Conservation (phyloP, 2,113 vertebrate species). For the Salvelinus fontinalis region DNA sequence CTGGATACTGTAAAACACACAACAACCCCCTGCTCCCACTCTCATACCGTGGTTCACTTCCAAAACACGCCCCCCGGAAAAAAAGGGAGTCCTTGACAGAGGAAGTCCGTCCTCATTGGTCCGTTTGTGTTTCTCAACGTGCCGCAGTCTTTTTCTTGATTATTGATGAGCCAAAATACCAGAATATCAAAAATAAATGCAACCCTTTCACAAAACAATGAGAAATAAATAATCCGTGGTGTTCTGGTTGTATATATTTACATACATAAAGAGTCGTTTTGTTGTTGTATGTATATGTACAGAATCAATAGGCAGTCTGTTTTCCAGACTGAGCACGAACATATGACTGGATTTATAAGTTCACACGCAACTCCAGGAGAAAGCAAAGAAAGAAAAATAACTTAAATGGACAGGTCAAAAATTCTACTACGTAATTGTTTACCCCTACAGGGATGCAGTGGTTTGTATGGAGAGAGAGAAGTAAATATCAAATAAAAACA, state of each 20-base stretch:
- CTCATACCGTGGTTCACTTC: constrained; percentile 15
- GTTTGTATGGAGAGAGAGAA: constrained; percentile 41
- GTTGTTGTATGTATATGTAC: constrained; percentile 68
- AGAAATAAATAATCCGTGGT: constrained; percentile 78
- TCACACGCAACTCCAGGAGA: constrained; percentile 52
- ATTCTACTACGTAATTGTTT: constrained; percentile 44
- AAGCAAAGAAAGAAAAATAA: constrained; percentile 61
- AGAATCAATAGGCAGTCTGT: constrained; percentile 58
- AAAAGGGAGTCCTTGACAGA: constrained; percentile 31
- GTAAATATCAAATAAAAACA: constrained; percentile 53
- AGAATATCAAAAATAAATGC: constrained; percentile 80
- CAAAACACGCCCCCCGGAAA: constrained; percentile 24
- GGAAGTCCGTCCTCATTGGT: constrained; percentile 60
- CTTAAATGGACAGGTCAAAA: constrained; percentile 61
- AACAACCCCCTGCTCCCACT: constrained; percentile 33
- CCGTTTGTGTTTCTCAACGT: constrained; percentile 51
- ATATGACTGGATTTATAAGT: constrained; percentile 56
- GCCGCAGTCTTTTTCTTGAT: constrained; percentile 54
- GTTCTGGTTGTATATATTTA: constrained; percentile 73
- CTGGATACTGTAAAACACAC: constrained; percentile 19
- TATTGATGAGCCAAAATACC: constrained; percentile 66
- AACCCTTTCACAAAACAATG: constrained; percentile 78
- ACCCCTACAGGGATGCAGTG: constrained; percentile 47
- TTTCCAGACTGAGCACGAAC: constrained; percentile 59
- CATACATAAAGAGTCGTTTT: constrained; percentile 70